Evolutionary conservation across 2,113 vertebrate species (phyloP), one percentile per base, ranked within the genome.

Genomic region (Ictidomys tridecemlineatus): DNA sequence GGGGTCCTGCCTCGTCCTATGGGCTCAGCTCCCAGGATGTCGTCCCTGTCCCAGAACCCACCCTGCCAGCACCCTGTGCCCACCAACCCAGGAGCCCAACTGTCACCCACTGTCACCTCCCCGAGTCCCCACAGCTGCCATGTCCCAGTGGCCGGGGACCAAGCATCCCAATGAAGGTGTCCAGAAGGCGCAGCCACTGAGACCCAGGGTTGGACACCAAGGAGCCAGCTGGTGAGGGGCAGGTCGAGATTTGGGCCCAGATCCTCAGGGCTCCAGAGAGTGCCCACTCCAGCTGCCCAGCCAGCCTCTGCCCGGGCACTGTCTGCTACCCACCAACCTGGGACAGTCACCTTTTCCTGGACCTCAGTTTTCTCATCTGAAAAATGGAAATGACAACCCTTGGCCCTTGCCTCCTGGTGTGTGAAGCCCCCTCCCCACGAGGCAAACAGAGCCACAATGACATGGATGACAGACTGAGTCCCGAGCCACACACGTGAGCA

Each of bases 61-160:
- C 16, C 32, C 58, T 42, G 45, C 32, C 45, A 77, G 45, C 45
- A 18, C 53, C 53, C 53, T 56, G 53, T 56, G 53, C 16, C 53
- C 16, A 53, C 18, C 56, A 20, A 22, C 56, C 56, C 20, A 18
- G 56, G 18, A 58, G 56, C 56, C 56, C 56, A 24, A 7, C 6
- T 58, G 56, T 58, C 56, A 58, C 20, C 17, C 7, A 8, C 20
- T 58, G 56, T 58, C 56, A 58, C 56, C 56, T 22, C 56, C 56
- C 56, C 5, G 20, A 22, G 56, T 58, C 56, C 56, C 56, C 56
- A 56, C 56, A 56, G 8, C 56, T 2, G 56, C 32, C 32, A 8
- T 37, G 0, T 1, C n/a, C 42, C 6, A 28, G 20, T 61, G 5
- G 13, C 73, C 5, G 4, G 2, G 2, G 37, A 61, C 84, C 1